Evolutionary conservation across 2,113 vertebrate species (phyloP), one percentile per base, ranked within the genome.

Genomic region (Phasianus colchicus): DNA sequence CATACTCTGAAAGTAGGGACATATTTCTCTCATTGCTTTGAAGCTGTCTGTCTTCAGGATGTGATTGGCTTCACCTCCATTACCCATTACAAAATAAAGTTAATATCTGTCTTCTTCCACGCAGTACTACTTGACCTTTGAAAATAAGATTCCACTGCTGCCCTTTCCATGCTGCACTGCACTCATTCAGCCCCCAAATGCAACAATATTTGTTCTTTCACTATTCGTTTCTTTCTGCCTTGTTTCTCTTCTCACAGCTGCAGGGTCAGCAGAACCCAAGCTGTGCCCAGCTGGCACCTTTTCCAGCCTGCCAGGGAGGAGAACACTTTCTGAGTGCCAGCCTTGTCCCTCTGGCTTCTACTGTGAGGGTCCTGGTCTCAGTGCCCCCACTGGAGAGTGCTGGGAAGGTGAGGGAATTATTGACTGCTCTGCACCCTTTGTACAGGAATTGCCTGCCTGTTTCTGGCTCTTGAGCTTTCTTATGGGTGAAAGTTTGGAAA

Each of bases 271-370:
- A 64, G 94, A 80, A 13, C 99, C 99, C 17, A 95, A 76, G 24
- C 95, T 92, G 8, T 99, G 99, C 94, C 99, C 99, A 24, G 89
- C 95, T 2, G 98, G 99, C 34, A 98, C 98, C 34, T 99, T 98
- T 95, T 99, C 98, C 34, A 83, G 96, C 77, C 90, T 97, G 14
- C 81, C 85, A 12, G 98, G 98, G 58, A 97, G 98, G 63, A 97
- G 91, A 18, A 83, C 11, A 1, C 84, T 91, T 47, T 96, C 97
- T 4, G 97, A 96, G 29, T 99, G 99, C 97, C 98, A 97, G 76
- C 76, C 93, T 22, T 99, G 99, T 83, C 97, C 96, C 17, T 97
- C 94, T 10, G 99, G 99, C 40, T 98, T 98, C 95, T 99, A 98
- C 79, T 99, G 99, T 7, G 88, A 95, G 76, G 92, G 61, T 1